Evolutionary conservation across 2,113 vertebrate species (phyloP), one percentile per base, ranked within the genome.

Genomic region (Dolichotis patagonum): DNA sequence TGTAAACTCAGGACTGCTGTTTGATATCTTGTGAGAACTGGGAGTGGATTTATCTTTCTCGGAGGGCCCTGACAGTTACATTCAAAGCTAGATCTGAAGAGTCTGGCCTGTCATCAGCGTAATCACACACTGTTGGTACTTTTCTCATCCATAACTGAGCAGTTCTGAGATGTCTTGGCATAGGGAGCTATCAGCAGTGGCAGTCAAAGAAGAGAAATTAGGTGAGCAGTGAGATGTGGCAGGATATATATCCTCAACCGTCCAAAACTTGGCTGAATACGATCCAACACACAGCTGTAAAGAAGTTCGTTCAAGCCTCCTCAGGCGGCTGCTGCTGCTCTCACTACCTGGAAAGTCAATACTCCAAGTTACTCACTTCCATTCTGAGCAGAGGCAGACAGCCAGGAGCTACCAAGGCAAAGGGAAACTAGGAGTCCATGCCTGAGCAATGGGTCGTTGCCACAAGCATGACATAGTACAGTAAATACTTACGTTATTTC

Each of bases 191-290:
- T n/a, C 60, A 85, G 35, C 43, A 58, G 24, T 69, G 87, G 80
- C 84, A 88, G 75, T 58, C 80, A 71, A 88, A 96, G 16, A 94
- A 96, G 83, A 95, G 56, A 75, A 83, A 95, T 91, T 85, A 88
- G 30, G 22, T 90, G 52, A 92, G 46, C 32, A 89, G 65, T 80
- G 80, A 84, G 46, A 84, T 49, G 62, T 67, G 60, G 41, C 88
- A 95, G 80, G 71, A 41, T 83, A 85, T 97, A 83, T 62, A 85
- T 71, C 56, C 32, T 92, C 88, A 93, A 75, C 88, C 82, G 58
- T 92, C 82, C 82, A 22, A 84, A 96, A 86, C 9, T 60, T 90
- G 78, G 90, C 26, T 84, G 73, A 94, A 80, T 1, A 26, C 22
- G 73, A 80, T 88, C 71, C 52, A 96, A 43, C 60, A 85, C 0